phyloP scores from a whole-genome alignment of 2,113 vertebrate genomes.

The Archocentrus centrarchus region DNA sequence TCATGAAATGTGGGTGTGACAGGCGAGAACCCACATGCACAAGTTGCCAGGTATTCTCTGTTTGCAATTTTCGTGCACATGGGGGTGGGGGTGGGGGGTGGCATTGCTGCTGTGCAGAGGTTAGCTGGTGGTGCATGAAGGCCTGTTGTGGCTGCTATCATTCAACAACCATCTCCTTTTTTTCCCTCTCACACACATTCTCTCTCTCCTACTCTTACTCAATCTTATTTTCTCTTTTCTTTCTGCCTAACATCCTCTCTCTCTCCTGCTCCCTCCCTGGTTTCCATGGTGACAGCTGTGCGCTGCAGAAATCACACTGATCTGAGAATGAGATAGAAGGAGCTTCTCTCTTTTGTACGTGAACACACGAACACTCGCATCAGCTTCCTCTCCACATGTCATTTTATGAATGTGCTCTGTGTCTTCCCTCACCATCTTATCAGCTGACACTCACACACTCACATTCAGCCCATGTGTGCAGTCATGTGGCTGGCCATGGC shows the following conservation, averaged over 20 bases:
- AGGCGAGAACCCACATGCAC: neutral
- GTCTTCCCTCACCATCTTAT: neutral
- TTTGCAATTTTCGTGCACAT: slow-evolving; percentile 14
- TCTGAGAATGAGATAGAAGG: slow-evolving; percentile 76
- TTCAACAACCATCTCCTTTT: slow-evolving; percentile 54
- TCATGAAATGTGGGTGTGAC: slow-evolving; percentile 24
- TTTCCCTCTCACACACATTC: neutral
- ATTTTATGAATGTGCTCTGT: slow-evolving; percentile 58
- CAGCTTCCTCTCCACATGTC: slow-evolving; percentile 28
- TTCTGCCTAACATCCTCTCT: slow-evolving; percentile 48
- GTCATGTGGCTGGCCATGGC: slow-evolving; percentile 36
- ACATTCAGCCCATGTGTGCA: slow-evolving; percentile 13
- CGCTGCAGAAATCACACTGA: slow-evolving; percentile 82
- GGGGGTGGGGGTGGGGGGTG: neutral
- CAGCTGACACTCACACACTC: slow-evolving; percentile 26
- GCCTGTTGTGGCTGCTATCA: slow-evolving; percentile 62
- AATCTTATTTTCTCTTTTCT: slow-evolving; percentile 50
- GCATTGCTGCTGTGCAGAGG: slow-evolving; percentile 66
- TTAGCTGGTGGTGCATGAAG: slow-evolving; percentile 61
- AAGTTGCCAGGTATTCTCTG: neutral
- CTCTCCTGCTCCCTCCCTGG: slow-evolving; percentile 68
- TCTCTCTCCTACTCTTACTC: slow-evolving; percentile 46
- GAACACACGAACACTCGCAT: slow-evolving; percentile 36
- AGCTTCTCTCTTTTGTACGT: slow-evolving; percentile 70
- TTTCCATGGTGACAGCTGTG: slow-evolving; percentile 84